Evolutionary conservation across 1,140 invertebrate species (phyloP).

Genomic region (Cyclargus thomasi): DNA sequence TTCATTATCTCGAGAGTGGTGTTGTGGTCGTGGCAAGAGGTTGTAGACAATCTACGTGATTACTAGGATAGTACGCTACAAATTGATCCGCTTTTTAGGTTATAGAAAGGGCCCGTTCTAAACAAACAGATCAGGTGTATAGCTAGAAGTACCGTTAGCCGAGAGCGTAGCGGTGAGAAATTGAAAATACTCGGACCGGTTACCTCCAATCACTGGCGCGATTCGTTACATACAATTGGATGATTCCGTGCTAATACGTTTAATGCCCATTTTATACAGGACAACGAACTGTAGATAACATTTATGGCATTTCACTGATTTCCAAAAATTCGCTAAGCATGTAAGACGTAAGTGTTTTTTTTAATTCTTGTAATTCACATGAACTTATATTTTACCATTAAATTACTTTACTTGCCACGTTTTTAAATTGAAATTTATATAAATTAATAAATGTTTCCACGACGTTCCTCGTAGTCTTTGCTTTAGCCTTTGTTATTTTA

Average conservation of each 20-base stretch:
- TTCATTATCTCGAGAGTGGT: background rate
- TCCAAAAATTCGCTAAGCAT: background rate
- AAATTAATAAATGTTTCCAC: too few relatives aligned
- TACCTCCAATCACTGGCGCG: constrained; percentile 1
- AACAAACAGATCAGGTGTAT: constrained; percentile 19
- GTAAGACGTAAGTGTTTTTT: too few relatives aligned
- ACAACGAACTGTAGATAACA: background rate
- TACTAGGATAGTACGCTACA: constrained; percentile 3
- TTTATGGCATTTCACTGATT: background rate
- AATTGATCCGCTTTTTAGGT: constrained; percentile 19
- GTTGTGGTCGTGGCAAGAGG: background rate
- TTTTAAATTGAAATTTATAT: too few relatives aligned
- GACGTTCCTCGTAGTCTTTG: too few relatives aligned
- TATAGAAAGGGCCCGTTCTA: constrained; percentile 21
- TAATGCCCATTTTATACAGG: background rate
- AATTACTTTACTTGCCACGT: too few relatives aligned
- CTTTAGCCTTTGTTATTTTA: too few relatives aligned
- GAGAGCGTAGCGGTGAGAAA: constrained; percentile 21
- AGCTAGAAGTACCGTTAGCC: constrained; percentile 20
- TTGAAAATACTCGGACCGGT: constrained; percentile 20
- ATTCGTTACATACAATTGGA: constrained; percentile 18
- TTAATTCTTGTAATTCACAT: too few relatives aligned
- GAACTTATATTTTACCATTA: too few relatives aligned
- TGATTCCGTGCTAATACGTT: constrained; percentile 5
- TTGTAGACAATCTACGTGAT: background rate